Conservation (phyloP, 2,797 vertebrate genomes). For the Odontamblyopus lacepedii region DNA sequence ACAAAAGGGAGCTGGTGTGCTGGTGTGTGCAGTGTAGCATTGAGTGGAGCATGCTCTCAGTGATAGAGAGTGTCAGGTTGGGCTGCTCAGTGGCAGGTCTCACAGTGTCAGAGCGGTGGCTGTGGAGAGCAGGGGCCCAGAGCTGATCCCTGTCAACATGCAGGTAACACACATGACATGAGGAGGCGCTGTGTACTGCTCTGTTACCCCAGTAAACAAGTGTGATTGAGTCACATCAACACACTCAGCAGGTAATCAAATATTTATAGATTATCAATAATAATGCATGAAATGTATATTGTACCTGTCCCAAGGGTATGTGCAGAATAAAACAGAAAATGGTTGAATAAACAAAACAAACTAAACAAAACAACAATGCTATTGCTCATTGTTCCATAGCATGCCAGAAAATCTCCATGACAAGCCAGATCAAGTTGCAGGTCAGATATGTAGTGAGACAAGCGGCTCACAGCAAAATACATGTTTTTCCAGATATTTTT, state of each 20-base stretch:
- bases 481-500: too few relatives aligned
- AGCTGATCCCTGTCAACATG: slow-evolving; percentile 75
- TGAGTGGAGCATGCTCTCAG: slow-evolving; percentile 70
- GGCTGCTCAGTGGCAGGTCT: slow-evolving; percentile 70
- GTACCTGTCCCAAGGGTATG: too few relatives aligned
- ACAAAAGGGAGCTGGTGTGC: slow-evolving; percentile 73
- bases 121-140: slow-evolving; percentile 68
- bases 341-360: too few relatives aligned
- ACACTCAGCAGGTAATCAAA: background rate
- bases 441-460: too few relatives aligned
- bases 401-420: too few relatives aligned
- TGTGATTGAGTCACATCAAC: slow-evolving; percentile 18
- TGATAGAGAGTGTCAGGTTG: slow-evolving; percentile 78
- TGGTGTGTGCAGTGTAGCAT: slow-evolving; percentile 74
- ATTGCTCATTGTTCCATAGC: too few relatives aligned
- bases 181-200: slow-evolving; percentile 42
- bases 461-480: too few relatives aligned
- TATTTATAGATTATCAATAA: too few relatives aligned
- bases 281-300: too few relatives aligned
- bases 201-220: slow-evolving; percentile 34
- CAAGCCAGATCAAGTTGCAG: too few relatives aligned
- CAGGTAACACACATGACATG: slow-evolving; percentile 63
- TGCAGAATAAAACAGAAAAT: too few relatives aligned
- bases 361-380: too few relatives aligned
- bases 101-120: slow-evolving; percentile 66